Percentiles rank a stretch among this genome's conserved stretches.
Evolutionary conservation across 2,888 invertebrate genomes (phyloP).

Genomic region (Ptilodon capucinus): DNA sequence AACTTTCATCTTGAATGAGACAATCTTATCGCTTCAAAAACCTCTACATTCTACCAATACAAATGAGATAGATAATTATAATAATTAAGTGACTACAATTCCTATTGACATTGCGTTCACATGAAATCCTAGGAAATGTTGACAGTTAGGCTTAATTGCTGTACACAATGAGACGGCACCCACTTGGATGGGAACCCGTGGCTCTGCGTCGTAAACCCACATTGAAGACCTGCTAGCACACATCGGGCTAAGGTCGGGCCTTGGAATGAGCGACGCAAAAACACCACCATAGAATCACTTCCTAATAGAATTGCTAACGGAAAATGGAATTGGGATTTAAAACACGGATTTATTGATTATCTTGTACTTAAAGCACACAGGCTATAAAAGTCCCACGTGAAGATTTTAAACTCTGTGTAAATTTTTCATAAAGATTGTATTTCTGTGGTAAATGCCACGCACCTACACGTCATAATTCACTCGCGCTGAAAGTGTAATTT

Average conservation of each 20-base stretch:
- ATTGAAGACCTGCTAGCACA: constrained; percentile 70
- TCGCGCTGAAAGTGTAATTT: too few relatives aligned
- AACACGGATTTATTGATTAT: neutral
- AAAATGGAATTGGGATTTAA: neutral
- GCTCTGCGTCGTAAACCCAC: constrained; percentile 66
- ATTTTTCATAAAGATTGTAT: too few relatives aligned
- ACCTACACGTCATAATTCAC: too few relatives aligned
- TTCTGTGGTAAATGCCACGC: too few relatives aligned
- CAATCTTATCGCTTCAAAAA: too few relatives aligned
- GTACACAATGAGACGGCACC: constrained; percentile 58
- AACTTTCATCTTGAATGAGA: too few relatives aligned
- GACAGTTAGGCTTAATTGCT: constrained; percentile 63
- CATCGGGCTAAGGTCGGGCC: constrained; percentile 40
- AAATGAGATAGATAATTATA: constrained; percentile 29
- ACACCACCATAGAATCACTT: neutral
- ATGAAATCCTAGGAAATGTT: constrained; percentile 58
- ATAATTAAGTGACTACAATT: constrained; percentile 41
- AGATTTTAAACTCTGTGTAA: too few relatives aligned
- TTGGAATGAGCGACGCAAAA: constrained; percentile 15
- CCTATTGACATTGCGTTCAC: constrained; percentile 47
- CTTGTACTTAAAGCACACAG: neutral
- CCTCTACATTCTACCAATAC: constrained; percentile 6
- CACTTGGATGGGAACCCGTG: constrained; percentile 55
- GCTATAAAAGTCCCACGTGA: too few relatives aligned
- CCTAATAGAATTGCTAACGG: neutral